These are phyloP conservation scores for Smithornis capensis DNA, from an alignment of 2,113 vertebrate species.

Conservation along the genomic window DNA sequence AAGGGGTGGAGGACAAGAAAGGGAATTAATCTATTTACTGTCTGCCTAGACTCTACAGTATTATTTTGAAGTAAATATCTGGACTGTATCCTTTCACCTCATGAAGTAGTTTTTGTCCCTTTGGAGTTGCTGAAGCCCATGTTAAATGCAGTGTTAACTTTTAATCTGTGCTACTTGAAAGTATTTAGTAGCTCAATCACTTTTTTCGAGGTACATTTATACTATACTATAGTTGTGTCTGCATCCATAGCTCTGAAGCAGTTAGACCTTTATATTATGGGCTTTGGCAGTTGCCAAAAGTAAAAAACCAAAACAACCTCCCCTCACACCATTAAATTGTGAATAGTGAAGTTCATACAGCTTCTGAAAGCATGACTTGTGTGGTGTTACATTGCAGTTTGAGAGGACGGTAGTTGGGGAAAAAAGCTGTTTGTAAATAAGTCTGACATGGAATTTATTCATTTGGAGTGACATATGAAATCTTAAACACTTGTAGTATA, in stretches of 20 bases:
- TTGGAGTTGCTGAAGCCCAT: neutral
- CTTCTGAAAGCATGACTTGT: neutral
- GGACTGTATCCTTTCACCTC: neutral
- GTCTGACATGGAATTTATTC: neutral
- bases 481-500: neutral
- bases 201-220: neutral
- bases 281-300: neutral
- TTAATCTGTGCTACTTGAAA: neutral
- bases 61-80: constrained; percentile 8
- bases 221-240: neutral
- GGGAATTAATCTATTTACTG: constrained; percentile 13
- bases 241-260: neutral
- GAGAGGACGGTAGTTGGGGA: neutral
- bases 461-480: neutral
- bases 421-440: neutral
- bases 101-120: neutral
- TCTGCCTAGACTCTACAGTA: neutral
- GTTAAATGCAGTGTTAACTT: neutral
- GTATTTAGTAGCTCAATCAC: neutral
- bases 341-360: neutral
- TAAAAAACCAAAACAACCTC: neutral
- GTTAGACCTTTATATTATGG: neutral
- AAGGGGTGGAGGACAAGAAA: constrained; percentile 11
- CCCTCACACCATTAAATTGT: neutral
- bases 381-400: neutral